phyloP scores from a whole-genome alignment of 2,113 vertebrate genomes.

The Centropristis striata region DNA sequence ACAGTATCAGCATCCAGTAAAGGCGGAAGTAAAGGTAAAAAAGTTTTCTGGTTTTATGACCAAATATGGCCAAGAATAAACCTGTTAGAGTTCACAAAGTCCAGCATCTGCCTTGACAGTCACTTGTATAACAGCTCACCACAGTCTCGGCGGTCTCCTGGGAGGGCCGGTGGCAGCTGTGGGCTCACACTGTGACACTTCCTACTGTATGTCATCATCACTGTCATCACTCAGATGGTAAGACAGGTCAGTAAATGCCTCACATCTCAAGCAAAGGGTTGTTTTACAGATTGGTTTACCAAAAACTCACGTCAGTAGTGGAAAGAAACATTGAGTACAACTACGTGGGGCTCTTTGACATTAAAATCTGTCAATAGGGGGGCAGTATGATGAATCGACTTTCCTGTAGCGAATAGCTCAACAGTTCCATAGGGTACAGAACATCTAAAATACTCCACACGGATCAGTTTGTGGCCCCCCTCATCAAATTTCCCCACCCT shows the following conservation, averaged over 20 bases:
- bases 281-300: constrained; percentile 29
- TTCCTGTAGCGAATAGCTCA: constrained; percentile 33
- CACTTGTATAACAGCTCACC: constrained; percentile 11
- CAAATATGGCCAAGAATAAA: constrained; percentile 10
- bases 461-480: constrained; percentile 12
- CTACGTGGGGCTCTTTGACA: neutral
- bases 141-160: neutral
- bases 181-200: constrained; percentile 23
- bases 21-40: neutral
- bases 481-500: constrained; percentile 44
- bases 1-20: neutral
- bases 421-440: constrained; percentile 38
- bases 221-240: constrained; percentile 33
- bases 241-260: constrained; percentile 36
- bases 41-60: neutral
- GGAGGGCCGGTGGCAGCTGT: constrained; percentile 29
- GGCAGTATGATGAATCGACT: constrained; percentile 33
- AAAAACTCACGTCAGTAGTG: neutral
- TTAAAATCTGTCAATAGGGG: constrained; percentile 8
- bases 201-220: constrained; percentile 27
- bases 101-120: neutral
- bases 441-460: constrained; percentile 3
- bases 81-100: constrained; percentile 7
- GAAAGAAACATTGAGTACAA: constrained; percentile 32
- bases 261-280: constrained; percentile 4